Conservation (phyloP, 2,888 invertebrate genomes). For the Rhagium mordax region DNA sequence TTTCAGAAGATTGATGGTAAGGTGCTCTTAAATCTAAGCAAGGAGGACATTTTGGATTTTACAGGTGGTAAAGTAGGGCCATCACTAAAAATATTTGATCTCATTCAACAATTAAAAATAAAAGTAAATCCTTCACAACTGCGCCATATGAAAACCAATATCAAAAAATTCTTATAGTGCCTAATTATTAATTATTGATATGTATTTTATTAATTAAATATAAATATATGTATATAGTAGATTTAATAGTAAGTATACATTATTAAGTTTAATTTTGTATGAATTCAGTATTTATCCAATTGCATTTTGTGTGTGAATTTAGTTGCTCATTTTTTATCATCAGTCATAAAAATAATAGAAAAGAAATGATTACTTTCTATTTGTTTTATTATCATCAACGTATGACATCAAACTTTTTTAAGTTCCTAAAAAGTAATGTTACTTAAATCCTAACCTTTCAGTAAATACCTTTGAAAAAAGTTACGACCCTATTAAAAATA, state of each 20-base stretch:
- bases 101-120: slow-evolving; percentile 92
- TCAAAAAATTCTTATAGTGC: slow-evolving; percentile 79
- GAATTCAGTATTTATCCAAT: slow-evolving; percentile 45
- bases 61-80: slow-evolving; percentile 96
- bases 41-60: slow-evolving; percentile 91
- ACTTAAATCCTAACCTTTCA: too few species aligned
- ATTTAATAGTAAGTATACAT: slow-evolving; percentile 20
- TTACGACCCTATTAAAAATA: too few species aligned
- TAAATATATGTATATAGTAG: slow-evolving; percentile 42
- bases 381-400: not conserved
- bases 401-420: not conserved
- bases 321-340: slow-evolving; percentile 39
- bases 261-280: slow-evolving; percentile 40
- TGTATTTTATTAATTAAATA: slow-evolving; percentile 33
- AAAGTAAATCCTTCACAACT: slow-evolving; percentile 85
- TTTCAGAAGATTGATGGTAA: slow-evolving; percentile 86
- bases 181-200: slow-evolving; percentile 51
- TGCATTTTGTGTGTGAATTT: slow-evolving; percentile 45
- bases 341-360: not conserved
- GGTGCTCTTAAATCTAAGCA: slow-evolving; percentile 84
- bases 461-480: too few species aligned
- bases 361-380: not conserved
- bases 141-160: slow-evolving; percentile 76
- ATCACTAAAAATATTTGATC: slow-evolving; percentile 92
- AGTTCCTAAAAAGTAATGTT: too few species aligned